Evolutionary conservation across 1,140 invertebrate species (phyloP), one percentile per base, ranked within the genome.

Genomic region (Chionoecetes opilio): DNA sequence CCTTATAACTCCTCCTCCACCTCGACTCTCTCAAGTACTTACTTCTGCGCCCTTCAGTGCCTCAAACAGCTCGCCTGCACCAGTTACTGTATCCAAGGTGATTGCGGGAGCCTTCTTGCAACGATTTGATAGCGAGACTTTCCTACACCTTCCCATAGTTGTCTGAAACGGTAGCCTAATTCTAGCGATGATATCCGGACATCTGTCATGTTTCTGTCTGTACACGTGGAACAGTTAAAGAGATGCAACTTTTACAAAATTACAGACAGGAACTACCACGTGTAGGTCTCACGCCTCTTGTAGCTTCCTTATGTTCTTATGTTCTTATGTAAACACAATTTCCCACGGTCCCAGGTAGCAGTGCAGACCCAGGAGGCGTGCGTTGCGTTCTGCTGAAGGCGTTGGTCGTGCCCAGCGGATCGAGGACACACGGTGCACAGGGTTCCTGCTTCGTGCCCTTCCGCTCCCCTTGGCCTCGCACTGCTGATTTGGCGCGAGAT

Each of bases 41-140:
- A 2, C 17, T 31, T 32, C 26, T 46, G 35, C 29, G 14, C 75
- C n/a, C 34, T 41, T n/a, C 17, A 31, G 5, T 85, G 32, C 37
- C 29, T 29, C 34, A 9, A 0, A 5, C 6, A 38, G 3, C 21
- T 35, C 34, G 14, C 5, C 91, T 92, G 91, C 91, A 41, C 75
- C 29, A 14, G 82, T 37, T 38, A 41, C 91, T 85, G 82, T 37
- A 21, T 26, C 91, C 31, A 34, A 85, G 82, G 91, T 84, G 82
- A 85, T 34, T 11, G 38, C n/a, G 17, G 31, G n/a, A n/a, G 32
- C 11, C 11, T 11, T 53, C 9, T 53, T 0, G 46, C 46, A 9
- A 53, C 46, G 8, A 6, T 14, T 17, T 53, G 9, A 53, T 53
- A 53, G 21, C 0, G 21, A 14, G 46, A 53, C 46, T 0, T 14